Percentiles rank a stretch among this genome's conserved stretches.
Evolutionary conservation across 1,140 invertebrate genomes (phyloP).

Genomic region (Drosophila simulans): DNA sequence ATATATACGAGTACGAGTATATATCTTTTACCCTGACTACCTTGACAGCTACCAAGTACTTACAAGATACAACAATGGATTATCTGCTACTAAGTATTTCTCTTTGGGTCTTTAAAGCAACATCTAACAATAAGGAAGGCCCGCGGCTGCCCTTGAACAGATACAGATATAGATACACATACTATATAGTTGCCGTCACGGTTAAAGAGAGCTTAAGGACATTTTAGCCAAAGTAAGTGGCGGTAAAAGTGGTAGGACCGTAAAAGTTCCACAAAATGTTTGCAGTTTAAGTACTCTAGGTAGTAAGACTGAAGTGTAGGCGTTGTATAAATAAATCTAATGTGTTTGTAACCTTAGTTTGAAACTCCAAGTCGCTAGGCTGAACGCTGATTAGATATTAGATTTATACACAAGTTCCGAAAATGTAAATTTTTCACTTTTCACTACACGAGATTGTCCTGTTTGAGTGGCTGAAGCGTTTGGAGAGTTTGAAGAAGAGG

Average conservation of each 20-base stretch:
- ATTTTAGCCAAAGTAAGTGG: slow-evolving; percentile 28
- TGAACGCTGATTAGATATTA: slow-evolving; percentile 52
- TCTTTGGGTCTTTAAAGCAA: slow-evolving; percentile 37
- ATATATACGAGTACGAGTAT: slow-evolving; percentile 16
- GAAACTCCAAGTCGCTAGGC: slow-evolving; percentile 69
- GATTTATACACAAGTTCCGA: slow-evolving; percentile 55
- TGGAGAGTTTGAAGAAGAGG: slow-evolving; percentile 6
- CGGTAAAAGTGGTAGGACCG: slow-evolving; percentile 28
- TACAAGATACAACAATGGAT: slow-evolving; percentile 61
- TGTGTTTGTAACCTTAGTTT: slow-evolving; percentile 59
- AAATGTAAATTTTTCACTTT: slow-evolving; percentile 44
- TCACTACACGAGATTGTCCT: slow-evolving; percentile 75
- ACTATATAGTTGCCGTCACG: slow-evolving; percentile 6
- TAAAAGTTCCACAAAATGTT: slow-evolving; percentile 22
- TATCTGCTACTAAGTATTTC: slow-evolving; percentile 44
- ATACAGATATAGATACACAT: slow-evolving; percentile 18
- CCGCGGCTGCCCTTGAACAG: slow-evolving; percentile 37
- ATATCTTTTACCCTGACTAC: slow-evolving; percentile 67
- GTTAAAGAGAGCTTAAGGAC: slow-evolving; percentile 15
- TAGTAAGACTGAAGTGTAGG: slow-evolving; percentile 49
- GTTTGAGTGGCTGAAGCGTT: slow-evolving; percentile 52
- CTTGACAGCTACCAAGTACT: slow-evolving; percentile 49
- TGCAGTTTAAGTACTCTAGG: slow-evolving; percentile 37
- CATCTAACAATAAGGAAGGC: slow-evolving; percentile 44
- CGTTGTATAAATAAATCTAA: slow-evolving; percentile 45